Conservation (phyloP, 2,113 vertebrate species). For the Aleadryas rufinucha region DNA sequence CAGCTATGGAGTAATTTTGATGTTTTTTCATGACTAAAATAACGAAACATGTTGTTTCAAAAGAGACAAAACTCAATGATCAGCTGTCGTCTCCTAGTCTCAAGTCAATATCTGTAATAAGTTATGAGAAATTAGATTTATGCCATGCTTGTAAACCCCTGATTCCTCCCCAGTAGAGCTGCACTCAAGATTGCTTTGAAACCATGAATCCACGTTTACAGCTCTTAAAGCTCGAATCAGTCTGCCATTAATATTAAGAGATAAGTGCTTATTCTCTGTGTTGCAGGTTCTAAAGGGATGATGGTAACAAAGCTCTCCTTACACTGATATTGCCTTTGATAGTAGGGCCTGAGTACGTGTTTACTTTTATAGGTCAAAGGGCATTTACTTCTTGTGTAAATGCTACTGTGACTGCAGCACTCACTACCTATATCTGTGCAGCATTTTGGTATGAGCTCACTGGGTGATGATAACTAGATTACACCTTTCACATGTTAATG, state of each 20-base stretch:
- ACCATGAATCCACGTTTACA: not conserved
- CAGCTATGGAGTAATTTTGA: not conserved
- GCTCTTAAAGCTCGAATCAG: not conserved
- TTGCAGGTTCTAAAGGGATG: not conserved
- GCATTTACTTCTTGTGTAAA: not conserved
- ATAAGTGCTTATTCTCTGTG: not conserved
- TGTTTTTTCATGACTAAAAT: not conserved
- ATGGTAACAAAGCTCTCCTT: not conserved
- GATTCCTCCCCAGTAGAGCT: not conserved
- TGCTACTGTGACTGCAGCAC: not conserved
- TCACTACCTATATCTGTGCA: not conserved
- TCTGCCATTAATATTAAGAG: not conserved
- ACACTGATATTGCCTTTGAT: not conserved
- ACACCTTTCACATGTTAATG: not conserved
- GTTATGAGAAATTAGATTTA: not conserved
- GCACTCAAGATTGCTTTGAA: not conserved
- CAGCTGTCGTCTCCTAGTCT: not conserved
- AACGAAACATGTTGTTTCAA: not conserved
- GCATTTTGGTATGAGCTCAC: not conserved
- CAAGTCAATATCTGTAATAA: not conserved
- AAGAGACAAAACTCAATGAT: not conserved
- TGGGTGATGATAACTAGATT: not conserved
- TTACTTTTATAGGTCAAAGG: not conserved
- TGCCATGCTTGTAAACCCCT: not conserved
- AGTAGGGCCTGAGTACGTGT: not conserved